Evolutionary conservation across 2,888 invertebrate species (phyloP), one percentile per base, ranked within the genome.

Genomic region (Meiosimyza decipiens): DNA sequence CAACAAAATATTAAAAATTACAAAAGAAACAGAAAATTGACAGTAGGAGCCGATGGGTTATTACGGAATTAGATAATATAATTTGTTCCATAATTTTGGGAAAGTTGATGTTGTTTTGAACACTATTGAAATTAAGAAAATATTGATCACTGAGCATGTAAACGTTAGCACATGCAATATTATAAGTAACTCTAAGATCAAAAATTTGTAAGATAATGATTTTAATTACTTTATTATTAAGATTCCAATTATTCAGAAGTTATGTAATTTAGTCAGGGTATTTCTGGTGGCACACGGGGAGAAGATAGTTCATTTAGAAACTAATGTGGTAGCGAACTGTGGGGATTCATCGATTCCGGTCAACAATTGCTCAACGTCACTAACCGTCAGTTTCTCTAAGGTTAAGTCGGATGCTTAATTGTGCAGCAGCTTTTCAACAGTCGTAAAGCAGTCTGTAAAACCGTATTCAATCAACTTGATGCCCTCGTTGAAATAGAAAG

Each of bases 61-160:
- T n/a, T 18, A 54, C 54, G 15, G 54, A 54, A n/a, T 54, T 54
- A 54, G 54, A 54, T 18, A 54, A 54, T 15, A 54, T 54, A n/a
- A 15, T 15, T 54, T 54, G 9, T 54, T 54, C 54, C 18, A 54
- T 54, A 54, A 18, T 54, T 18, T 54, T n/a, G 54, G 22, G 22
- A 22, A 22, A 22, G 22, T 22, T 22, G 3, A 22, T 15, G 16
- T 54, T 18, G n/a, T 54, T 54, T 18, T 54, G 7, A 18, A 54
- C 15, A 54, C 54, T 18, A 15, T 18, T 18, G 54, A 54, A 54
- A 54, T 54, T 15, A 9, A n/a, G 4, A 9, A 54, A 54, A 54
- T 54, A 54, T 54, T 54, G n/a, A 54, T 54, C 54, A 54, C 15
- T 54, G 54, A 54, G 54, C 18, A 54, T 12, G 18, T 12, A 54